phyloP scores from a whole-genome alignment of 2,113 vertebrate genomes.

The Dipodomys spectabilis region DNA sequence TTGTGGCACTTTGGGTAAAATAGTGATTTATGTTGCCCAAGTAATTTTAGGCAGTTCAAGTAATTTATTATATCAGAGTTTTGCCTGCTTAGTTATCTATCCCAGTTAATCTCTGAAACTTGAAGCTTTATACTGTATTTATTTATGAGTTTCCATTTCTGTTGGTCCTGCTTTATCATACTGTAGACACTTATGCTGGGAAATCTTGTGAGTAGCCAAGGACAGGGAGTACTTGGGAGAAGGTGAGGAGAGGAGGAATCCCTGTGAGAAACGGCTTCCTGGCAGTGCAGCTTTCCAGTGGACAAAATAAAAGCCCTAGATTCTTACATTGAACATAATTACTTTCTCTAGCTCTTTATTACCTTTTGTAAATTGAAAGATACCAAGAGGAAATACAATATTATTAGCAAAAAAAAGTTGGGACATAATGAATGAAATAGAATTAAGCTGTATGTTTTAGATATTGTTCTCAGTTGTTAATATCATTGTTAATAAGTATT shows the following conservation, averaged over 20 bases:
- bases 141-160: conserved; percentile 66
- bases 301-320: background rate
- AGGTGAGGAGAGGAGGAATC: too few relatives aligned
- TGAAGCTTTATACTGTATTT: conserved; percentile 61
- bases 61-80: conserved; percentile 67
- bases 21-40: conserved; percentile 36
- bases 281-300: background rate
- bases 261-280: background rate
- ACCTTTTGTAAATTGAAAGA: background rate
- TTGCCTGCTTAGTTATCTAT: conserved; percentile 64
- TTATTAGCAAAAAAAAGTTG: background rate
- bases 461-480: background rate
- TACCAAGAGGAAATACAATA: background rate
- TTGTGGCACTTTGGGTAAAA: conserved; percentile 57
- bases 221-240: background rate
- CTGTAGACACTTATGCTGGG: background rate
- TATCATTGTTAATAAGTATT: conserved; percentile 28
- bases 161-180: background rate
- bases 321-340: conserved; percentile 18
- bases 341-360: conserved; percentile 20
- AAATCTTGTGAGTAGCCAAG: background rate
- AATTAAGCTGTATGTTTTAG: background rate
- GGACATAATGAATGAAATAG: background rate
- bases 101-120: conserved; percentile 52
- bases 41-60: conserved; percentile 39